phyloP scores from a whole-genome alignment of 2,113 vertebrate species.

The Jaculus jaculus region DNA sequence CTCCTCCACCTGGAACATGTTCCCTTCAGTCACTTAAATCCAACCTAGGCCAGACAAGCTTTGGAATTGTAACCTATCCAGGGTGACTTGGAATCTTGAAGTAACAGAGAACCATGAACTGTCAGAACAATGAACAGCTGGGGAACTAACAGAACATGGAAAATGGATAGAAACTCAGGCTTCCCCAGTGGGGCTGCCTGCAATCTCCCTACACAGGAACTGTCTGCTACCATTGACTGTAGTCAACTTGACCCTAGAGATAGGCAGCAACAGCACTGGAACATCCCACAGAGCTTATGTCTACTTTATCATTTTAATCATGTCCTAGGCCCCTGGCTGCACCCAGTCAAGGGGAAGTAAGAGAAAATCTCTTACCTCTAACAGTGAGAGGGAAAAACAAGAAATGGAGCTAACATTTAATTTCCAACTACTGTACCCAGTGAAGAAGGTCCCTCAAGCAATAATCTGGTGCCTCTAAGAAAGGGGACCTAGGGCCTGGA shows the following conservation, averaged over 20 bases:
- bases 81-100: background rate
- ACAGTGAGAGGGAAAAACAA: background rate
- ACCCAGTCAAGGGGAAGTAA: background rate
- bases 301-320: background rate
- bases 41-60: background rate
- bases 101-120: background rate
- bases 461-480: background rate
- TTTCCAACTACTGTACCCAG: background rate
- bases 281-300: accelerated
- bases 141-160: background rate
- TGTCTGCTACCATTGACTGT: accelerated
- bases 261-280: background rate
- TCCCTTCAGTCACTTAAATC: background rate
- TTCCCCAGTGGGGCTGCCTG: background rate
- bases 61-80: background rate
- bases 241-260: accelerated
- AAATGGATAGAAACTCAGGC: background rate
- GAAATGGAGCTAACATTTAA: background rate
- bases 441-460: background rate
- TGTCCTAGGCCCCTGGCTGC: background rate
- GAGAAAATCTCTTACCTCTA: background rate
- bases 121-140: background rate
- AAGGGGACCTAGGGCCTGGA: background rate
- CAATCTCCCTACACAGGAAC: background rate
- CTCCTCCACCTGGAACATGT: background rate